Evolutionary conservation across 2,888 invertebrate genomes (phyloP).

Genomic region (Anticlea derivata): DNA sequence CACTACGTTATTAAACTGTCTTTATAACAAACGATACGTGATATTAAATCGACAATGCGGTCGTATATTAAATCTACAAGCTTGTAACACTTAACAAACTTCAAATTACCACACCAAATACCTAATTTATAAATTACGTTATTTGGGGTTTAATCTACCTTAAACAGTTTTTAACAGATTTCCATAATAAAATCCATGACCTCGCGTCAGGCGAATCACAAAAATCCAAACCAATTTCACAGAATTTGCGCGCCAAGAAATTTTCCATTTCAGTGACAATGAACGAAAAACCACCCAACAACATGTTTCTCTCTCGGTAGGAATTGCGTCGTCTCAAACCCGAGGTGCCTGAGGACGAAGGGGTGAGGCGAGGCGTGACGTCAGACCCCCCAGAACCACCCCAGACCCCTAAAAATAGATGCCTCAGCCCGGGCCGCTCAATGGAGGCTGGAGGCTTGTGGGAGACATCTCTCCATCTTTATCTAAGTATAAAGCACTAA

Average conservation of each 20-base stretch:
- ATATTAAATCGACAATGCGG: slow-evolving; percentile 22
- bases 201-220: slow-evolving; percentile 30
- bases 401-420: slow-evolving; percentile 76
- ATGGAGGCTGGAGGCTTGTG: slow-evolving; percentile 63
- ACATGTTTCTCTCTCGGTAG: slow-evolving; percentile 57
- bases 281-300: slow-evolving; percentile 46
- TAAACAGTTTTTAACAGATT: too few relatives aligned
- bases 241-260: slow-evolving; percentile 41
- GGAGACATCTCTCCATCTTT: slow-evolving; percentile 35
- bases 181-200: slow-evolving; percentile 16
- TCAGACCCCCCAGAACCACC: slow-evolving; percentile 51
- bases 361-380: slow-evolving; percentile 54
- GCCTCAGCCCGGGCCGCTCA: slow-evolving; percentile 73
- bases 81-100: too few relatives aligned
- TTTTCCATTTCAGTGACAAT: slow-evolving; percentile 51
- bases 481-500: slow-evolving; percentile 15
- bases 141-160: too few relatives aligned
- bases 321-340: slow-evolving; percentile 51
- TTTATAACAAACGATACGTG: background rate
- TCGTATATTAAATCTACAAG: too few relatives aligned
- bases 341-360: slow-evolving; percentile 42
- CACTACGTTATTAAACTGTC: slow-evolving; percentile 17
- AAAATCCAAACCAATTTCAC: slow-evolving; percentile 41
- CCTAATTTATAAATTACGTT: too few relatives aligned
- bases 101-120: too few relatives aligned